Evolutionary conservation across 2,113 vertebrate genomes (phyloP), one percentile per base, ranked within the genome.

Genomic region (Thamnaconus septentrionalis): DNA sequence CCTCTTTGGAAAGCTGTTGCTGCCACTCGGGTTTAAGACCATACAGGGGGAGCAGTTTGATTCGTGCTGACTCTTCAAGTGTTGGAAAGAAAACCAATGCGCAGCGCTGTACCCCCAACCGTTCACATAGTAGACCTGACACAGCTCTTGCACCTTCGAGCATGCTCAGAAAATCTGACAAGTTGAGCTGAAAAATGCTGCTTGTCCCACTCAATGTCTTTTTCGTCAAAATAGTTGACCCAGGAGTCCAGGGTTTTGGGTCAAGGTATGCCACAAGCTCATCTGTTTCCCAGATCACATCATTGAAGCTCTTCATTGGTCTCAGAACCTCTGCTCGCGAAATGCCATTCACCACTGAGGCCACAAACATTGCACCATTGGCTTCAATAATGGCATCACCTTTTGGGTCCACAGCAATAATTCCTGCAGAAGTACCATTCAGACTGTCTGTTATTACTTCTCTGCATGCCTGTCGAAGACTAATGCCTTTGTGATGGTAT

Each of bases 231-330:
- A 92, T 79, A 3, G 89, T 90, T 54, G 90, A 80, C 42, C 91
- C 92, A 12, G 87, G 81, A 5, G 77, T 93, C 90, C 91, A 92
- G 7, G 92, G 92, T 3, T 82, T 82, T 41, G 87, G 66, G 70
- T 91, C 77, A 18, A 93, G 69, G 66, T 90, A 87, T 31, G 91
- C 91, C 54, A 92, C 82, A 10, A 92, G 75, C 53, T 91, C 86
- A 57, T 91, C 80, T 8, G 84, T 90, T 83, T 92, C 90, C 91
- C 92, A 93, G 70, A 92, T 90, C 41, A 90, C 87, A 78, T 91
- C 41, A 1, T 79, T 65, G 59, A 82, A 76, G 40, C 4, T 74
- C 11, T 58, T 82, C 6, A 81, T 56, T 3, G 92, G 91, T 61
- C 81, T 84, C 4, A 91, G 66, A 50, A 91, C 87, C 52, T 93